Percentiles rank a stretch among this genome's conserved stretches.
phyloP scores from a whole-genome alignment of 2,113 vertebrate genomes.

The Argyrosomus japonicus region DNA sequence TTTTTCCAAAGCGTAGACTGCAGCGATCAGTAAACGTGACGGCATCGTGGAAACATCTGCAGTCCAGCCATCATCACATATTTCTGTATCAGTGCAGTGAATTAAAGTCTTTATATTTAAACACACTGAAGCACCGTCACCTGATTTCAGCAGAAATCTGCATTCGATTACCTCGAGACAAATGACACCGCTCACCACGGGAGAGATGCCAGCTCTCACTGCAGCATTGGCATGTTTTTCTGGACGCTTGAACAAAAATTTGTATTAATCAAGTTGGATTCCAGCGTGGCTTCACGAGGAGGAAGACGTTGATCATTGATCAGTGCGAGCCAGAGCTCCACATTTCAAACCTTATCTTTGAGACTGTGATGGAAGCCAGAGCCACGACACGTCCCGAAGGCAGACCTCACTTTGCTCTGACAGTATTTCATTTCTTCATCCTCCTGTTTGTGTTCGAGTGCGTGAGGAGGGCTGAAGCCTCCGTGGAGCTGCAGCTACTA shows the following conservation, averaged over 20 bases:
- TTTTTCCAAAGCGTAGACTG: neutral
- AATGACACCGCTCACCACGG: no score
- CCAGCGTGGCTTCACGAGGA: slow-evolving; percentile 3
- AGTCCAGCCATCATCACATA: neutral
- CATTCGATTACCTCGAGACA: neutral
- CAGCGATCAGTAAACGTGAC: neutral
- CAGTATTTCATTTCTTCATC: slow-evolving; percentile 17
- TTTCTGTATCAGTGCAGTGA: neutral
- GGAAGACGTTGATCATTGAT: slow-evolving; percentile 45
- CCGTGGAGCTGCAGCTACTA: neutral
- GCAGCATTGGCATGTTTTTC: neutral
- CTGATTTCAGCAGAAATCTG: neutral
- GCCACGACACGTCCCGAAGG: neutral
- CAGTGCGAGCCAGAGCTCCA: slow-evolving; percentile 32
- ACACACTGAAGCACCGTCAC: neutral
- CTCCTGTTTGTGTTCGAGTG: slow-evolving; percentile 9
- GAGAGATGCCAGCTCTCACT: no score
- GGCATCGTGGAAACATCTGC: slow-evolving; percentile 20
- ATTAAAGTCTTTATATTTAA: neutral
- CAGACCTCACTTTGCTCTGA: neutral
- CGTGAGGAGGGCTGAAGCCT: neutral
- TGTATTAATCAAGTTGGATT: slow-evolving; percentile 13
- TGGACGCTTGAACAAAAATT: neutral
- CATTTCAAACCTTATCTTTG: slow-evolving; percentile 25
- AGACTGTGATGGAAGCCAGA: slow-evolving; percentile 27